phyloP scores from a whole-genome alignment of 2,888 invertebrate genomes.

The Podotricha telesiphe region DNA sequence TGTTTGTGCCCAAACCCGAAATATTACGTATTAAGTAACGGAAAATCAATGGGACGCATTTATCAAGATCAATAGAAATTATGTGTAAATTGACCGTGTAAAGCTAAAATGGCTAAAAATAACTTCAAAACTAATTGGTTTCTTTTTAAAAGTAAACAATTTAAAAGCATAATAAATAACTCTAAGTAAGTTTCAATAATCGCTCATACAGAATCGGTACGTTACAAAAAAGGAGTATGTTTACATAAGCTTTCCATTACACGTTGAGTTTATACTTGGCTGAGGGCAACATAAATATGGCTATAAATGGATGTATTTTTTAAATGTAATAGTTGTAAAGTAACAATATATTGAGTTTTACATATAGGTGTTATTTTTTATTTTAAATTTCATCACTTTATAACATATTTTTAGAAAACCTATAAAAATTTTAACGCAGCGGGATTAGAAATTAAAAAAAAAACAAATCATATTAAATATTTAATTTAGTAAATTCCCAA shows the following conservation, averaged over 20 bases:
- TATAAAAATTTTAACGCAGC: no score
- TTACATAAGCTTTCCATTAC: slow-evolving; percentile 39
- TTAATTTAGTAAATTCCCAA: no score
- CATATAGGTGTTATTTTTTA: no score
- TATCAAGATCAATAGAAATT: no score
- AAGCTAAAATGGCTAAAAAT: background rate
- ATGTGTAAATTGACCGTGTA: background rate
- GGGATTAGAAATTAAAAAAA: no score
- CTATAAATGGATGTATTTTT: slow-evolving; percentile 36
- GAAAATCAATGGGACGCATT: no score
- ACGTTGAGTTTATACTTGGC: slow-evolving; percentile 36
- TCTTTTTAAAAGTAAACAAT: background rate
- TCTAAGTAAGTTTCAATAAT: slow-evolving; percentile 18
- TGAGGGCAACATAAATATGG: slow-evolving; percentile 42
- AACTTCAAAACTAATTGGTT: background rate
- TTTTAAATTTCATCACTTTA: no score
- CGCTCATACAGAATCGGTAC: slow-evolving; percentile 21
- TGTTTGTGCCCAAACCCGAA: no score
- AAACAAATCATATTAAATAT: no score
- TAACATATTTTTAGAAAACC: no score
- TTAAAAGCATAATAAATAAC: slow-evolving; percentile 22
- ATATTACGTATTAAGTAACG: no score
- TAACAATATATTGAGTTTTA: background rate
- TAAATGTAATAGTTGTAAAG: slow-evolving; percentile 10
- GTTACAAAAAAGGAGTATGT: slow-evolving; percentile 35